phyloP scores from a whole-genome alignment of 1,140 invertebrate genomes.

The Procambarus virginalis region DNA sequence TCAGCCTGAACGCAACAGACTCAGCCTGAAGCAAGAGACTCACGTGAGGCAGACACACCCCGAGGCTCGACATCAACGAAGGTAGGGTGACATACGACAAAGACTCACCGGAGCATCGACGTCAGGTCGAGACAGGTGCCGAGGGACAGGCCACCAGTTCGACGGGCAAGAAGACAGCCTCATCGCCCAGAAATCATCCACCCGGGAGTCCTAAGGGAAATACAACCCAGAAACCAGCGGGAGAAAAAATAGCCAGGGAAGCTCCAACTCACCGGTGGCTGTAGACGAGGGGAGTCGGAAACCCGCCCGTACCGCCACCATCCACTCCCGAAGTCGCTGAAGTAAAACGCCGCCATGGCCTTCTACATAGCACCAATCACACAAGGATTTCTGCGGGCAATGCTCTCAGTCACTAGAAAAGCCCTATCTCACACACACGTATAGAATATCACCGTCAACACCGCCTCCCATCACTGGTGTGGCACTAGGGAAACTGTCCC shows the following conservation, averaged over 20 bases:
- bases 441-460: too few species aligned
- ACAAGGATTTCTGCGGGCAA: neutral
- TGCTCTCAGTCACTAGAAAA: neutral
- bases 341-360: constrained; percentile 11
- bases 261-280: constrained; percentile 14
- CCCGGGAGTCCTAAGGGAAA: neutral
- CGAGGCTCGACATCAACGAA: too few species aligned
- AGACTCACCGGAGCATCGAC: constrained; percentile 51
- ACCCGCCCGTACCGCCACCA: neutral
- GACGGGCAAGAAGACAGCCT: constrained; percentile 48
- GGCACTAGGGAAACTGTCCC: too few species aligned
- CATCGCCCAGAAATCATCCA: constrained; percentile 15
- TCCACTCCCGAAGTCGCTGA: neutral
- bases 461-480: too few species aligned
- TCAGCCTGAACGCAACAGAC: too few species aligned
- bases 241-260: neutral
- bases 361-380: neutral
- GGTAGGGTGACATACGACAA: too few species aligned
- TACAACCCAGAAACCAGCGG: too few species aligned
- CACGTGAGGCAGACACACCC: too few species aligned
- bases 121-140: constrained; percentile 43
- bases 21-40: too few species aligned
- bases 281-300: constrained; percentile 21
- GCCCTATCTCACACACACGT: too few species aligned
- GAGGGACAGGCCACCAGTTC: constrained; percentile 16